Conservation (phyloP, 2,888 invertebrate species). For the Megalurothrips usitatus region DNA sequence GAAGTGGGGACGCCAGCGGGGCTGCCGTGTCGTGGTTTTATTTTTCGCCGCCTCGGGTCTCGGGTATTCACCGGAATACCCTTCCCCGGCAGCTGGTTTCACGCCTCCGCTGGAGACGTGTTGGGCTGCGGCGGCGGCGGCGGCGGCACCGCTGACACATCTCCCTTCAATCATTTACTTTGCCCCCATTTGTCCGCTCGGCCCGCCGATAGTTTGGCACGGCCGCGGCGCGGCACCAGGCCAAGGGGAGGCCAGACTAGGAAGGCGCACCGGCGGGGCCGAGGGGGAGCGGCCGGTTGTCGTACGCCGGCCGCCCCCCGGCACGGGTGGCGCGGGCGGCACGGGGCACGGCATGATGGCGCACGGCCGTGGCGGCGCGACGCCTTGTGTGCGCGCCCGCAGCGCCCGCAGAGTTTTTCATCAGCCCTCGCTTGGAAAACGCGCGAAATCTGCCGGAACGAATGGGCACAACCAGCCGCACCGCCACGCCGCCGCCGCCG, state of each 20-base stretch:
- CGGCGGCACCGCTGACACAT: neutral
- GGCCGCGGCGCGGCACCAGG: neutral
- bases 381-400: neutral
- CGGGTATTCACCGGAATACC: no score
- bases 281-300: no score
- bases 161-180: constrained; percentile 21
- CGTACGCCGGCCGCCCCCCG: no score
- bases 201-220: constrained; percentile 2
- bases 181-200: constrained; percentile 10
- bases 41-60: no score
- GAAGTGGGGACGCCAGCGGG: no score
- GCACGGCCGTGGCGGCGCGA: neutral
- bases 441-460: constrained; percentile 17
- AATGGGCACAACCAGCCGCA: neutral
- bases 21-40: no score
- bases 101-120: neutral
- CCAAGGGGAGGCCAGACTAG: neutral
- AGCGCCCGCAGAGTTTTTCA: neutral
- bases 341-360: neutral
- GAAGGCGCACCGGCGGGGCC: neutral
- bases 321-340: neutral
- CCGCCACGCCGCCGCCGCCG: neutral
- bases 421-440: constrained; percentile 16
- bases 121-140: no score
- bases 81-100: no score